phyloP scores from a whole-genome alignment of 2,113 vertebrate genomes.

The Melanostigma gelatinosum region DNA sequence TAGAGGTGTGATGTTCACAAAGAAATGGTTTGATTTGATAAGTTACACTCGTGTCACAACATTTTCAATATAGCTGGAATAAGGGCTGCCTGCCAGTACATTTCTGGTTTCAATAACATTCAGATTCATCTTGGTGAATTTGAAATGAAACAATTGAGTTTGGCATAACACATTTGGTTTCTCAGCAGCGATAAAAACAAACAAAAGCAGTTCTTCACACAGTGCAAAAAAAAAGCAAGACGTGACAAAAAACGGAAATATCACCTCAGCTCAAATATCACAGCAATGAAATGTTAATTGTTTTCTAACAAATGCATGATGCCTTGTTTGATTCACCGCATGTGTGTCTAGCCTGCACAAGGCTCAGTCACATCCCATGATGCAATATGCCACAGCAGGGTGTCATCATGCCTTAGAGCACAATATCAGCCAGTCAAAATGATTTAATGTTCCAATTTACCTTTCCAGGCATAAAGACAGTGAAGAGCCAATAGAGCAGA shows the following conservation, averaged over 20 bases:
- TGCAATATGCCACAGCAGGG: conserved; percentile 25
- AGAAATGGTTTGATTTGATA: conserved; percentile 3
- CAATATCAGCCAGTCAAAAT: conserved; percentile 22
- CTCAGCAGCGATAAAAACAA: conserved; percentile 37
- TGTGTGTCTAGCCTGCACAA: conserved; percentile 1
- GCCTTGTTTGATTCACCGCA: conserved; percentile 35
- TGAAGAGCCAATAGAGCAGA: conserved; percentile 9
- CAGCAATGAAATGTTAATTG: background rate
- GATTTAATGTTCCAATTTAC: conserved; percentile 38
- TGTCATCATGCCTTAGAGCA: conserved; percentile 6
- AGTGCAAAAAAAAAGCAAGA: background rate
- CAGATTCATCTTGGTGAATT: conserved; percentile 34
- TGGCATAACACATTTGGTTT: conserved; percentile 25
- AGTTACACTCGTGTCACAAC: background rate
- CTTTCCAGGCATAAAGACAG: conserved; percentile 17
- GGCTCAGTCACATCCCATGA: conserved; percentile 21
- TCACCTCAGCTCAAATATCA: conserved; percentile 12
- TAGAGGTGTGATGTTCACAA: conserved; percentile 1
- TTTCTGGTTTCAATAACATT: conserved; percentile 10
- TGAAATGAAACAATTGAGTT: conserved; percentile 31
- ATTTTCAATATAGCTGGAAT: conserved; percentile 9
- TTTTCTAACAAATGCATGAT: background rate
- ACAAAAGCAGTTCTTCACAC: conserved; percentile 36
- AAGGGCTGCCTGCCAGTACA: conserved; percentile 1
- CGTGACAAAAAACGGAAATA: conserved; percentile 36